Base-by-base conservation (phyloP, 2,797 vertebrate genomes). In the Epinephelus coioides region DNA sequence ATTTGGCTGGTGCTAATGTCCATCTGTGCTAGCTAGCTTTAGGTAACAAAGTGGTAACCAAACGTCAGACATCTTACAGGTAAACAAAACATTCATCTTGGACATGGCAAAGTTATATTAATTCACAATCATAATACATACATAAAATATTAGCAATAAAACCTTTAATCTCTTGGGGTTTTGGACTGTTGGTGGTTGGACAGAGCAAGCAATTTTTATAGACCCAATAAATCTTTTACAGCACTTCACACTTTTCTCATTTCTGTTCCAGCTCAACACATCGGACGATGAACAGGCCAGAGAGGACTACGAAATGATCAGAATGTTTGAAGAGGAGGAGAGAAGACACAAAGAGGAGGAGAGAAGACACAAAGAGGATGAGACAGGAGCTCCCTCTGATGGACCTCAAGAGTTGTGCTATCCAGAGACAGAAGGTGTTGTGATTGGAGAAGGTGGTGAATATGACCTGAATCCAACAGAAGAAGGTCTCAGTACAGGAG, bases 281-380 rank as follows among this genome's bases (percentile, higher is more conserved):
- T 95, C 96, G 5, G 94, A 95, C 1, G 95, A 96, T 0, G 96
- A 96, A 0, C 95, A 95, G 0, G 76, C 89, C 0, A 94, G 91
- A 65, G 86, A 69, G 0, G 96, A 97, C 8, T 95, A 89, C 0
- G 92, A 94, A 0, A 79, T 94, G 0, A 34, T 34, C 30, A 34
- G 5, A 34, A 6, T 6, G 6, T 34, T 34, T 5, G 30, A 34
- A 34, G 30, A 34, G 6, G 91, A 84, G 21, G 77, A 61, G 25
- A 27, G 25, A 27, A 27, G 25, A 27, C 25, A 27, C 25, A 27
- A 27, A 27, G 81, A 65, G 27, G 51, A 86, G 78, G 60, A 85
- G 79, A 40, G 87, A 92, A 55, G n/a, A 69, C 25, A 27, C 25
- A 27, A 27, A 46, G 92, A 88, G 30, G 92, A 86, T n/a, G 89